Conservation (phyloP, 2,797 vertebrate genomes). For the Lepidocolaptes lacrymiger region DNA sequence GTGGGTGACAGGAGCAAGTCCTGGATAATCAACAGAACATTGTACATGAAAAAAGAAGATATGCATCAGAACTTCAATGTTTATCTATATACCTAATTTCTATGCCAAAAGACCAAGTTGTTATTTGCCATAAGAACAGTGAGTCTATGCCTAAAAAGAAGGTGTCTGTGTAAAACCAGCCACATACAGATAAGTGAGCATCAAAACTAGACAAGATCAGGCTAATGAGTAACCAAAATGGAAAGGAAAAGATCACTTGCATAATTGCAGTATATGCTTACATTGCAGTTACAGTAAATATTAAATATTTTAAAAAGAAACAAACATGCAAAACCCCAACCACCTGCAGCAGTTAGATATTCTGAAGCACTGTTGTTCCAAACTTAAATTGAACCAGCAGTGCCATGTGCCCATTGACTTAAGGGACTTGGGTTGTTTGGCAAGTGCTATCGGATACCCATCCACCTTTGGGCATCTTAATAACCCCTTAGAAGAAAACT, state of each 20-base stretch:
- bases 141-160: background rate
- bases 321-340: background rate
- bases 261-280: background rate
- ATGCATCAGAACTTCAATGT: background rate
- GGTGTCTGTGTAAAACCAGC: background rate
- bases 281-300: background rate
- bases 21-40: background rate
- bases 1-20: background rate
- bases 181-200: background rate
- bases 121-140: background rate
- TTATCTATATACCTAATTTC: background rate
- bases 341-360: background rate
- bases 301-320: background rate
- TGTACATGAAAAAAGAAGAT: background rate
- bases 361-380: background rate
- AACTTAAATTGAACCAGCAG: background rate
- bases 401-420: background rate
- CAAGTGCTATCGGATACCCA: background rate
- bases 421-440: background rate
- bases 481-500: background rate
- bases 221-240: background rate
- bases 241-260: background rate
- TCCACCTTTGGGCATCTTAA: background rate
- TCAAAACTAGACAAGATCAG: background rate
- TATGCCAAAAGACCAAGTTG: background rate